Evolutionary conservation across 2,888 invertebrate genomes (phyloP).

Genomic region (Dilophus febrilis): DNA sequence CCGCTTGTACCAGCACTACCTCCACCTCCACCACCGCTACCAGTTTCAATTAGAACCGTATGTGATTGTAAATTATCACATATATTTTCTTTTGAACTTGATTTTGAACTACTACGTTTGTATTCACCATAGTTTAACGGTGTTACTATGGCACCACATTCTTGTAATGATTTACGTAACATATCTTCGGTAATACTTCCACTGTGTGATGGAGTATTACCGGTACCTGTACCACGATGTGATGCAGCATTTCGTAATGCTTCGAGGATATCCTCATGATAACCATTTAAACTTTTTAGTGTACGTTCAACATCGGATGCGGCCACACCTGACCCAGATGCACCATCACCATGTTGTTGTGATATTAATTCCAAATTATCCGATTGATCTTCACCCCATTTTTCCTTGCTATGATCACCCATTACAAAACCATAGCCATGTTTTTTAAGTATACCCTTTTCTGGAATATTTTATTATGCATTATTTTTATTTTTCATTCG

Average conservation of each 20-base stretch:
- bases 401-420: constrained; percentile 50
- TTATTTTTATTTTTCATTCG: too few relatives aligned
- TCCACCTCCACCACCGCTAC: constrained; percentile 6
- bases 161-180: constrained; percentile 47
- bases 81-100: constrained; percentile 54
- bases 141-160: constrained; percentile 32
- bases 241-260: constrained; percentile 70
- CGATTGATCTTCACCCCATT: constrained; percentile 57
- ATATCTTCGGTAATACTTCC: constrained; percentile 51
- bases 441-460: constrained; percentile 86
- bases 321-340: constrained; percentile 37
- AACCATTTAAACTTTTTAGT: constrained; percentile 76
- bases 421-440: constrained; percentile 62
- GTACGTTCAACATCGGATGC: constrained; percentile 71
- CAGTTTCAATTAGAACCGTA: constrained; percentile 31
- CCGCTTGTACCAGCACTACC: too few relatives aligned
- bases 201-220: constrained; percentile 43
- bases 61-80: constrained; percentile 51
- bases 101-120: constrained; percentile 38
- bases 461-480: constrained; percentile 54
- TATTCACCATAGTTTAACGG: constrained; percentile 34
- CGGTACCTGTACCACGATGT: constrained; percentile 44
- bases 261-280: constrained; percentile 82
- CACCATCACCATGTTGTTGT: constrained; percentile 42
- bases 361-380: constrained; percentile 51